Conservation (phyloP, 1,140 invertebrate species). For the Pogonognathellus flavescens region DNA sequence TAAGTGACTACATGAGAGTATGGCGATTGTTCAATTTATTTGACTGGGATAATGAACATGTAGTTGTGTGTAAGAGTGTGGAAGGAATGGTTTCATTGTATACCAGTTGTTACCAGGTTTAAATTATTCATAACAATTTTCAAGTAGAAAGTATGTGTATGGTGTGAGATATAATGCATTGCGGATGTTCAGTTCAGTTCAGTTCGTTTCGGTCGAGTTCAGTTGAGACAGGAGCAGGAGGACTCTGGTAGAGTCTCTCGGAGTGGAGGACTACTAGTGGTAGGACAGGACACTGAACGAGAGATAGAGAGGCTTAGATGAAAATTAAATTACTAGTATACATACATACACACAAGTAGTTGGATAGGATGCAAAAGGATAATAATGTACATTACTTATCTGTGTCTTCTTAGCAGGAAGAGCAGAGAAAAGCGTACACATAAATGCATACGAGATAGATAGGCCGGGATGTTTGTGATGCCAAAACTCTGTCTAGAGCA, state of each 20-base stretch:
- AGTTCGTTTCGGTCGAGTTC: conserved; percentile 2
- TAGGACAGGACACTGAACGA: conserved; percentile 37
- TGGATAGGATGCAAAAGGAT: background rate
- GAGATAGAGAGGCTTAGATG: conserved; percentile 47
- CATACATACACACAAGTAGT: conserved; percentile 7
- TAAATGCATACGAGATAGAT: conserved; percentile 12
- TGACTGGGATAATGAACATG: no score
- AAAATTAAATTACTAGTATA: conserved; percentile 42
- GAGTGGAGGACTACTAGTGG: background rate
- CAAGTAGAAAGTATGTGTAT: conserved; percentile 9
- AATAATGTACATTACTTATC: conserved; percentile 3
- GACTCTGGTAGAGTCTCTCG: background rate
- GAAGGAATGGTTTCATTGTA: background rate
- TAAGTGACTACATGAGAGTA: no score
- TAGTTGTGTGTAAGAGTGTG: background rate
- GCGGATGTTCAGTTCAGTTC: conserved; percentile 22
- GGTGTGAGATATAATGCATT: conserved; percentile 33
- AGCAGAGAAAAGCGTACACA: background rate
- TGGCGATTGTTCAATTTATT: no score
- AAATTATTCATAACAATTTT: conserved; percentile 39
- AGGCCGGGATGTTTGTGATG: conserved; percentile 32
- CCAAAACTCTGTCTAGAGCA: conserved; percentile 45
- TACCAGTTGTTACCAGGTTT: conserved; percentile 13
- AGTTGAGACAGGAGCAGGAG: conserved; percentile 9
- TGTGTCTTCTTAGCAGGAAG: background rate